phyloP scores from a whole-genome alignment of 2,113 vertebrate species.

The Meleagris gallopavo region DNA sequence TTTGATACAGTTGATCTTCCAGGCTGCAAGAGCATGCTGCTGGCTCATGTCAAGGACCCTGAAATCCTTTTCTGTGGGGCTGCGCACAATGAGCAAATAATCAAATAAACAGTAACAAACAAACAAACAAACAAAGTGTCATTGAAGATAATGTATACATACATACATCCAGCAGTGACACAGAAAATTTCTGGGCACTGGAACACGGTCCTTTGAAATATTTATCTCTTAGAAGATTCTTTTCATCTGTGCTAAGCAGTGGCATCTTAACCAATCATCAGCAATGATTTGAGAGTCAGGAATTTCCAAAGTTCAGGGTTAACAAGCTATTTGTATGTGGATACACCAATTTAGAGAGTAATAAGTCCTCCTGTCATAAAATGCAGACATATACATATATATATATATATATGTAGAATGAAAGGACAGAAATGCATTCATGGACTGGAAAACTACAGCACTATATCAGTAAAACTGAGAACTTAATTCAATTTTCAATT shows the following conservation, averaged over 20 bases:
- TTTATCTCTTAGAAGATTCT: neutral
- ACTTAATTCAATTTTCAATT: neutral
- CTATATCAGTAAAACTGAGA: neutral
- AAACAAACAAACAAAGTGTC: neutral
- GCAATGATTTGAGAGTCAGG: neutral
- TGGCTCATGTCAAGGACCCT: no score
- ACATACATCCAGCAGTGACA: neutral
- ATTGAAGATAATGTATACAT: neutral
- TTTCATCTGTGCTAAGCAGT: neutral
- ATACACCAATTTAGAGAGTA: neutral
- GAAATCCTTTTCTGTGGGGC: no score
- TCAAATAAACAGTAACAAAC: neutral
- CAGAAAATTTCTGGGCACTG: neutral
- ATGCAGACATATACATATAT: rapidly evolving
- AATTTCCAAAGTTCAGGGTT: neutral
- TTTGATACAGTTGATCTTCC: no score
- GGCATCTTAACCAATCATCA: neutral
- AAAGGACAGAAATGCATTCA: neutral
- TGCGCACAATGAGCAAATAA: no score
- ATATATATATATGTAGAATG: neutral
- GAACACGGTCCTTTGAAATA: rapidly evolving
- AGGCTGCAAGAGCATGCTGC: no score
- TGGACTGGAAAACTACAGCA: neutral
- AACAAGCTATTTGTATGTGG: neutral
- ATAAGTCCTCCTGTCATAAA: neutral